phyloP scores from a whole-genome alignment of 2,113 vertebrate species.

The Harpagus bidentatus region DNA sequence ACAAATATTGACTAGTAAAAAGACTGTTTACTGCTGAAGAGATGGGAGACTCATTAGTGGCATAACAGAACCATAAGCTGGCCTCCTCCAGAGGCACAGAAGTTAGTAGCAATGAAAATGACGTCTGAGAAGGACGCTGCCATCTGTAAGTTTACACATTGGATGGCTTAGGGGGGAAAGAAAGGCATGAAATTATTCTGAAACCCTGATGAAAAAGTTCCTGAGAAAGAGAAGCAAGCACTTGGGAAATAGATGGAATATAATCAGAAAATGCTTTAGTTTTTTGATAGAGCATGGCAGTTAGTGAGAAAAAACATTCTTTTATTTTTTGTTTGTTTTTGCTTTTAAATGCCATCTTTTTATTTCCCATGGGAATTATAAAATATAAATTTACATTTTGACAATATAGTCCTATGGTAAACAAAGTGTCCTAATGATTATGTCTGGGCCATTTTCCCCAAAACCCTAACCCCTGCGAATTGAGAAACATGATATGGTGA shows the following conservation, averaged over 20 bases:
- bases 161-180: conserved; percentile 20
- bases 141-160: conserved; percentile 63
- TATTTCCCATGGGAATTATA: neutral
- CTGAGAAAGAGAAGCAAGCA: conserved; percentile 16
- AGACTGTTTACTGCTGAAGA: conserved; percentile 54
- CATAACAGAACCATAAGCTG: conserved; percentile 63
- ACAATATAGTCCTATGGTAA: neutral
- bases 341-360: neutral
- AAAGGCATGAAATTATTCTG: conserved; percentile 42
- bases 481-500: neutral
- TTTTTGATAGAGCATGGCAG: neutral
- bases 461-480: neutral
- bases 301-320: neutral
- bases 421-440: neutral
- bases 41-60: conserved; percentile 53
- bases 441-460: neutral
- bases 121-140: conserved; percentile 12
- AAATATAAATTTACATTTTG: conserved; percentile 6
- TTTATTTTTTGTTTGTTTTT: neutral
- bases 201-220: conserved; percentile 60
- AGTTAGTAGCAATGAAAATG: conserved; percentile 65
- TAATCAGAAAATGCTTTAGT: neutral
- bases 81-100: conserved; percentile 64
- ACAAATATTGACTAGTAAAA: conserved; percentile 49
- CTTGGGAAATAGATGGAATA: conserved; percentile 34